Conservation (phyloP, 2,113 vertebrate genomes). For the Rhinopomastus cyanomelas region DNA sequence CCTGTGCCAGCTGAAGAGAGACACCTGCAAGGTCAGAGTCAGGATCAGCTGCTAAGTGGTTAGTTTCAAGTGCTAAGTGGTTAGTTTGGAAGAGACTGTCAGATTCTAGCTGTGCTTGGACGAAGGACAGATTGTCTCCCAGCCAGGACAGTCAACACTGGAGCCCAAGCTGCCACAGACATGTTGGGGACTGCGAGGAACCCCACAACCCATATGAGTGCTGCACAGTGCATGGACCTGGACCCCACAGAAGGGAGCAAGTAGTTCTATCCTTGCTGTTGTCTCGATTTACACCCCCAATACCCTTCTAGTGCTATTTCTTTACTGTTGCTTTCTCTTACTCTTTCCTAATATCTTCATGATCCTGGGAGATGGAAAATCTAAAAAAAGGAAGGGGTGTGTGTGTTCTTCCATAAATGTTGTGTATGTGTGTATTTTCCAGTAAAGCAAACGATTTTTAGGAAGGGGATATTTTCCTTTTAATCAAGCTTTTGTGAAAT, state of each 20-base stretch:
- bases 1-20: fast-evolving
- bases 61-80: background rate
- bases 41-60: background rate
- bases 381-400: background rate
- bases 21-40: background rate
- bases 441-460: background rate
- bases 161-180: background rate
- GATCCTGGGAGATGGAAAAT: fast-evolving
- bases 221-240: fast-evolving
- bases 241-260: fast-evolving
- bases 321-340: background rate
- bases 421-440: background rate
- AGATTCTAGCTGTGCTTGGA: background rate
- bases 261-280: fast-evolving
- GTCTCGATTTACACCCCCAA: background rate
- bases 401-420: background rate
- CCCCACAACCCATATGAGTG: background rate
- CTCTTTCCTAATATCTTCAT: background rate
- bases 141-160: background rate
- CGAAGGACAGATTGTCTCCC: background rate
- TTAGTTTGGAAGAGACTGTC: background rate
- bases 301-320: background rate
- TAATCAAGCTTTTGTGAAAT: background rate
- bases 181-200: background rate
- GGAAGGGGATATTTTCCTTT: background rate